phyloP scores from a whole-genome alignment of 2,888 invertebrate genomes.

The Dolomedes plantarius region DNA sequence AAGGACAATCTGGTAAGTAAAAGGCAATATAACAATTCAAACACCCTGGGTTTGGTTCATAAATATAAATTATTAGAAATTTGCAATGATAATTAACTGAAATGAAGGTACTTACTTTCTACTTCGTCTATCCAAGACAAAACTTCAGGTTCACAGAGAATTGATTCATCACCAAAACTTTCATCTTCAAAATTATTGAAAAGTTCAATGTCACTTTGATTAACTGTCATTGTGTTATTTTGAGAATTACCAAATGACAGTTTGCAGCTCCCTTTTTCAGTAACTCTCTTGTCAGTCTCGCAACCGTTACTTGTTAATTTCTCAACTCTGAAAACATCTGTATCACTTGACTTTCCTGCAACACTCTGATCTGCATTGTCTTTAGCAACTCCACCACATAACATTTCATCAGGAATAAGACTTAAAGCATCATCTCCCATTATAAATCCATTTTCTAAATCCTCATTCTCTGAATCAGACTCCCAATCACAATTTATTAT shows the following conservation, averaged over 20 bases:
- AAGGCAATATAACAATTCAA: too few species aligned
- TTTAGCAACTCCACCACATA: constrained; percentile 16
- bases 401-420: constrained; percentile 47
- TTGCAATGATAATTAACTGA: too few species aligned
- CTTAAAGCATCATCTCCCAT: constrained; percentile 50
- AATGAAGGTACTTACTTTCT: constrained; percentile 45
- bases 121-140: constrained; percentile 62
- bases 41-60: too few species aligned
- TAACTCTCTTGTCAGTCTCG: background rate
- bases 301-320: background rate
- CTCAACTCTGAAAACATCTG: background rate
- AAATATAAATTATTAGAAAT: too few species aligned
- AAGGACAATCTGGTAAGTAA: too few species aligned
- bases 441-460: constrained; percentile 50
- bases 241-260: background rate
- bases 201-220: background rate
- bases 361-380: background rate
- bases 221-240: background rate
- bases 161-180: constrained; percentile 60
- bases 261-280: background rate
- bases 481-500: constrained; percentile 51
- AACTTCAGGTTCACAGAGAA: constrained; percentile 56
- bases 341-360: background rate
- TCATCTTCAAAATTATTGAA: constrained; percentile 59
- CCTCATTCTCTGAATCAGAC: constrained; percentile 24